These are phyloP conservation scores for Junonia oenone DNA, from an alignment of 2,888 invertebrate genomes.

Conservation along the genomic window DNA sequence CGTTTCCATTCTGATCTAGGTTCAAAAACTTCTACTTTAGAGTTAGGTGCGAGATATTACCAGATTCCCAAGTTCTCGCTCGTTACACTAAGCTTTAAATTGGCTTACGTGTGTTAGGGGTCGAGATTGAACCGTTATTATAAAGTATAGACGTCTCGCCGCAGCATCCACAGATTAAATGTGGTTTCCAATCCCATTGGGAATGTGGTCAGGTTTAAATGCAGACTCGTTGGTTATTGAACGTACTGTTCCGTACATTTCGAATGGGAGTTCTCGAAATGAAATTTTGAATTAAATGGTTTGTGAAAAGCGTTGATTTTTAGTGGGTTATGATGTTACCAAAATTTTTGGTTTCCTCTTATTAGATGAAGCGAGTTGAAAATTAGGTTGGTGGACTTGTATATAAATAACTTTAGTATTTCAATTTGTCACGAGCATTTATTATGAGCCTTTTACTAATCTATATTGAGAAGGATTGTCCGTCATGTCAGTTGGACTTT, in stretches of 20 bases:
- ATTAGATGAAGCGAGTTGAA: too few species aligned
- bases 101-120: constrained; percentile 11
- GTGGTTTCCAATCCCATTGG: constrained; percentile 13
- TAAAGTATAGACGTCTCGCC: constrained; percentile 6
- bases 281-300: not conserved
- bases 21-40: not conserved
- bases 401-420: too few species aligned
- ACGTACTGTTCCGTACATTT: not conserved
- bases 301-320: not conserved
- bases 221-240: constrained; percentile 2
- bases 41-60: constrained; percentile 2
- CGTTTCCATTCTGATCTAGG: not conserved
- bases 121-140: constrained; percentile 5
- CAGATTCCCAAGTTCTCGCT: constrained; percentile 6
- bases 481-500: too few species aligned
- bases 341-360: too few species aligned
- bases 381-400: too few species aligned
- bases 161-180: constrained; percentile 13
- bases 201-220: constrained; percentile 13
- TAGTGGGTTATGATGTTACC: not conserved
- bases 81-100: constrained; percentile 5
- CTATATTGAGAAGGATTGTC: too few species aligned
- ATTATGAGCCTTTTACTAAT: too few species aligned
- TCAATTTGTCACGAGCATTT: too few species aligned
- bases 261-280: not conserved